Evolutionary conservation across 2,797 vertebrate species (phyloP), one percentile per base, ranked within the genome.

Genomic region (Bovichtus diacanthus): DNA sequence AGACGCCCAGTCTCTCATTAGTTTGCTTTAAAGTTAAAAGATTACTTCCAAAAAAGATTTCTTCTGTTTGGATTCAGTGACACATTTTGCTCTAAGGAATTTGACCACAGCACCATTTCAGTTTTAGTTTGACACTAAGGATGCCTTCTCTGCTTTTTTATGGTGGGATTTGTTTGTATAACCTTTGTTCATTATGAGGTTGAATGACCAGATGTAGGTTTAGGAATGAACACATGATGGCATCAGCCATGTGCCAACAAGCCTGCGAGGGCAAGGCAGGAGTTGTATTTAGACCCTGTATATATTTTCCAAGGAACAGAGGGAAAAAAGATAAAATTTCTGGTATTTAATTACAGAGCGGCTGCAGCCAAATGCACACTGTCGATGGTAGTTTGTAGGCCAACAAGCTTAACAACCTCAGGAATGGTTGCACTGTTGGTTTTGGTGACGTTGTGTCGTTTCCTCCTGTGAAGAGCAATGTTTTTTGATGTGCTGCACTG

Each of bases 341-440:
- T 84, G 79, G 80, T 74, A 78, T 87, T 86, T 92, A 92, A 94
- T 92, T 88, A 93, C 82, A 92, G 90, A 86, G 84, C 34, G 36
- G 51, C 76, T 9, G 0, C 39, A 73, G 78, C 74, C 82, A 78
- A 76, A 81, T 73, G 81, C 82, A 75, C 82, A 76, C 83, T 74
- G 81, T 91, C 87, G 64, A 46, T 71, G 83, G 79, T 75, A 78
- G 81, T 70, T 84, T 90, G 64, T 87, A 85, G 87, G 85, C 88
- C 58, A 39, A 79, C 78, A 71, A n/a, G 81, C 81, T 92, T 85
- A 84, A 78, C 82, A 79, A 81, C 87, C 49, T 81, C 23, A 81
- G 76, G 83, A 88, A 84, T 83, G 75, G 83, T 83, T 87, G 86
- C 82, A 81, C 76, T 87, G 66, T 70, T 87, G 85, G 86, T 84